Percentiles rank a stretch among this genome's conserved stretches.
These are phyloP conservation scores for Otus sunia DNA, from an alignment of 2,113 vertebrate species.

Conservation along the genomic window DNA sequence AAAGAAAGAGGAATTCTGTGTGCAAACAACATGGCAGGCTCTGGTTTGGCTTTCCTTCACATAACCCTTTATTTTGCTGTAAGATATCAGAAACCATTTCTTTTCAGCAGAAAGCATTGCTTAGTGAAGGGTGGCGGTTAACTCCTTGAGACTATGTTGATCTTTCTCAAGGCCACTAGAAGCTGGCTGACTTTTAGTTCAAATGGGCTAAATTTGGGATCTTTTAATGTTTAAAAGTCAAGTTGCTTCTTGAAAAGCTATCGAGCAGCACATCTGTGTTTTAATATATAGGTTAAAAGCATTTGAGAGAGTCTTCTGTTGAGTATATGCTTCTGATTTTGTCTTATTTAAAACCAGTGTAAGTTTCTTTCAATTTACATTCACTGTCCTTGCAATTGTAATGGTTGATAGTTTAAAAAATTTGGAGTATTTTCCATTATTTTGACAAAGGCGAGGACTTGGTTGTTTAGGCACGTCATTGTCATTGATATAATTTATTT, in stretches of 20 bases:
- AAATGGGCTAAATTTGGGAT: neutral
- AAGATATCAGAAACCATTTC: neutral
- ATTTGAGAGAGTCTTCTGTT: neutral
- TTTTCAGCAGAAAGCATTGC: neutral
- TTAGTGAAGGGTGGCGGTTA: neutral
- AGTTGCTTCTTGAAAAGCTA: neutral
- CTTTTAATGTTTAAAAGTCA: neutral
- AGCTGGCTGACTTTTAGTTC: neutral
- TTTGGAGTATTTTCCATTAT: neutral
- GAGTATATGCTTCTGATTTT: neutral
- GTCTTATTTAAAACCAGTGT: conserved; percentile 8
- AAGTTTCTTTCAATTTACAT: neutral
- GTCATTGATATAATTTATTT: neutral
- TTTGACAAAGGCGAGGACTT: neutral
- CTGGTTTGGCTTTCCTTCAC: neutral
- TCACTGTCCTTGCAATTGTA: neutral
- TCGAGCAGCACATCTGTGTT: conserved; percentile 23
- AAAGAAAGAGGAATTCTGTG: neutral
- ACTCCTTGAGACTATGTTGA: neutral
- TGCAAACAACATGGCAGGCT: neutral
- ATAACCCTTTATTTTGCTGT: neutral
- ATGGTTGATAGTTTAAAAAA: neutral
- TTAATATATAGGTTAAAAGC: conserved; percentile 25
- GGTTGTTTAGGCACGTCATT: neutral
- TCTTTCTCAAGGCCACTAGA: neutral